A percentile compares a stretch with the other conserved stretches of the same genome.
These are phyloP conservation scores for Daktulosphaira vitifoliae DNA, from an alignment of 1,140 invertebrate genomes.

Conservation along the genomic window DNA sequence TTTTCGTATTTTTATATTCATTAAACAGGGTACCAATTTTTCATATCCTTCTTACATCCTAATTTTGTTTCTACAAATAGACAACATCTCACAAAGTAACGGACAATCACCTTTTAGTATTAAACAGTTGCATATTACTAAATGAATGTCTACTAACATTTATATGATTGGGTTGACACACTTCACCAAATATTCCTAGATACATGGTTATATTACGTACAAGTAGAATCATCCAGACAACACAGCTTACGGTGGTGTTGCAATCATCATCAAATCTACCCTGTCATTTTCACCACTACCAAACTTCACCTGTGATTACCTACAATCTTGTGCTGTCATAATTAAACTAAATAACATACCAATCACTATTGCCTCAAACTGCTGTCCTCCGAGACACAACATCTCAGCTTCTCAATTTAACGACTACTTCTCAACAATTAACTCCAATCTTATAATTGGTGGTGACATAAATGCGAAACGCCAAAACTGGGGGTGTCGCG, in stretches of 20 bases:
- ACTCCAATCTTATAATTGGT: conserved; percentile 3
- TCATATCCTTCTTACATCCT: too few species aligned
- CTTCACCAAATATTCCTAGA: conserved; percentile 35
- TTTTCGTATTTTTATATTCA: too few species aligned
- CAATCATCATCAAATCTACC: conserved; percentile 13
- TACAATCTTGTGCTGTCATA: conserved; percentile 8
- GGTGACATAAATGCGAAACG: conserved; percentile 28
- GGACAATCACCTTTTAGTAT: too few species aligned
- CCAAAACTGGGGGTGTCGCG: conserved; percentile 1
- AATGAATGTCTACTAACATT: too few species aligned
- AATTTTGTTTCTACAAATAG: too few species aligned
- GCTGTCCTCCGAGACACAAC: conserved; percentile 19
- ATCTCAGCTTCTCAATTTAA: conserved; percentile 3
- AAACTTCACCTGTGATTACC: neutral
- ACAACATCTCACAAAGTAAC: too few species aligned
- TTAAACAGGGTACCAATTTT: too few species aligned
- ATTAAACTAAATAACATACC: conserved; percentile 5
- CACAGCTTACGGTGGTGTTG: conserved; percentile 10
- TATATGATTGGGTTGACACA: too few species aligned
- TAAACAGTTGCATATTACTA: too few species aligned
- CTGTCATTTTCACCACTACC: neutral
- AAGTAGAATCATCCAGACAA: conserved; percentile 18
- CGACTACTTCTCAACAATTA: conserved; percentile 10
- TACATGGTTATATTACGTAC: conserved; percentile 17
- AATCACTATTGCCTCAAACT: conserved; percentile 18